Evolutionary conservation across 2,888 invertebrate species (phyloP), one percentile per base, ranked within the genome.

Genomic region (Eupithecia centaureata): DNA sequence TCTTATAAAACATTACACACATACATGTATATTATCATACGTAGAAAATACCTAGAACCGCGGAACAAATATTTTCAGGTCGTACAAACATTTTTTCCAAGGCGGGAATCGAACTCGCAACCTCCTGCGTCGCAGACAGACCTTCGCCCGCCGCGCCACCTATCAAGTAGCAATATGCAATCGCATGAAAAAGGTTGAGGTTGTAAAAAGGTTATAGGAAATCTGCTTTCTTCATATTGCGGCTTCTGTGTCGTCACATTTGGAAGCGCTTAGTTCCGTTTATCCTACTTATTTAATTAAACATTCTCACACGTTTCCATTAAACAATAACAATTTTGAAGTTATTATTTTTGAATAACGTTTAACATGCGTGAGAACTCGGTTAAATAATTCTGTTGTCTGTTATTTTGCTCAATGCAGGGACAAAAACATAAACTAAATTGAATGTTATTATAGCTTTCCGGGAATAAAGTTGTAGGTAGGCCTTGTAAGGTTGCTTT

Each of bases 291-390:
- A 92, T 89, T 89, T 91, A 92, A 91, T 91, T 92, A 92, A 89
- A 91, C 88, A 92, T 90, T 91, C 91, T 88, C 93, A 92, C 92
- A 90, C 88, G 84, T 88, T 90, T 70, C 86, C 87, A 83, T 86
- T 83, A 84, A 88, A 92, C 90, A 91, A 90, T 92, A 90, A 92
- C 87, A 91, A 90, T 89, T 92, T 90, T 92, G 86, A 89, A 89
- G 86, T 59, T 88, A 87, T 90, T 90, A 92, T 88, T 90, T 90
- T 91, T 88, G 88, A 86, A 85, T 85, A 84, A 84, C 89, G 90
- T 90, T 92, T 91, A 82, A 84, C 82, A 84, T 83, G 77, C 89
- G 90, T 93, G 92, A 82, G 92, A 93, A 92, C 84, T 90, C 88
- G 89, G 90, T 80, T 91, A 89, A 88, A 87, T 86, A 80, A 73